These are phyloP conservation scores for Sardina pilchardus DNA, from an alignment of 2,113 vertebrate species.

Conservation along the genomic window DNA sequence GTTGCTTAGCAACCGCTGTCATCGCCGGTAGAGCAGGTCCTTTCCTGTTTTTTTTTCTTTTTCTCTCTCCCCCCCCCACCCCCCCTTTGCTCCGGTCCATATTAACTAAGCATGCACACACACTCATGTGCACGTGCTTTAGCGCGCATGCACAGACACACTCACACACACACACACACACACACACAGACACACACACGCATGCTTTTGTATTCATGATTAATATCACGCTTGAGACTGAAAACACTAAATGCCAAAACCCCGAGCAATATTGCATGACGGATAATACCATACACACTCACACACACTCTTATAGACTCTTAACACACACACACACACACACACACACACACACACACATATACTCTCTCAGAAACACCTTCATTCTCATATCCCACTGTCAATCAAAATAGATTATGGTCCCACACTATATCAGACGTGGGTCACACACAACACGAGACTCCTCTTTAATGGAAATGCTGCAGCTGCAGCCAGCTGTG, in stretches of 20 bases:
- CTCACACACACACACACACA: slow-evolving; percentile 5
- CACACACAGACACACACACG: slow-evolving; percentile 23
- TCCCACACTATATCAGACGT: not conserved
- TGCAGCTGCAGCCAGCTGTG: not conserved
- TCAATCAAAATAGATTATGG: not conserved
- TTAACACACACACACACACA: not conserved
- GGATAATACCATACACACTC: not conserved
- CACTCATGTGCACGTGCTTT: not conserved
- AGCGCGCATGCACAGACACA: not conserved
- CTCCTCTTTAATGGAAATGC: not conserved
- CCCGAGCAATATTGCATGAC: slow-evolving; percentile 10
- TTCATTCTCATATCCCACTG: slow-evolving; percentile 13
- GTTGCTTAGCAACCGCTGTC: slow-evolving; percentile 75
- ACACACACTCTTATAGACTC: not conserved
- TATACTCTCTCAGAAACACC: not conserved
- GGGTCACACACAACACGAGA: not conserved
- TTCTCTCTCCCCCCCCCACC: not conserved
- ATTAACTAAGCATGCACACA: slow-evolving; percentile 8
- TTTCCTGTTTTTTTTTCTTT: slow-evolving; percentile 26
- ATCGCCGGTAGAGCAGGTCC: slow-evolving; percentile 55
- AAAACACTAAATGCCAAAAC: slow-evolving; percentile 2
- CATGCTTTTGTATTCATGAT: not conserved
- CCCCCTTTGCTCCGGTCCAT: not conserved
- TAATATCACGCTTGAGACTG: not conserved
- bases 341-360: not conserved